phyloP scores from a whole-genome alignment of 1,140 invertebrate genomes.

The Drosophila mauritiana region DNA sequence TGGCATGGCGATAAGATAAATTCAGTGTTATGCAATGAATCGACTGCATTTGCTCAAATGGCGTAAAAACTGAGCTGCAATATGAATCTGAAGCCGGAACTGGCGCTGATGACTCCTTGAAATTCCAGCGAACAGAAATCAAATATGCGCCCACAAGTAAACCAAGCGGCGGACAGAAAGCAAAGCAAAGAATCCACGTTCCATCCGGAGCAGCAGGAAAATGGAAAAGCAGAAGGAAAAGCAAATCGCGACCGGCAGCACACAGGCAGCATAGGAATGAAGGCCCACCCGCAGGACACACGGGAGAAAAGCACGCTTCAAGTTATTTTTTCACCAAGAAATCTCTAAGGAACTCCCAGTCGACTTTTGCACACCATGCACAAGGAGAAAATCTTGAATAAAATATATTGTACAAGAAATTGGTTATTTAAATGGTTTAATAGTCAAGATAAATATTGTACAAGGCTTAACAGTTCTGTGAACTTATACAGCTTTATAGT shows the following conservation, averaged over 20 bases:
- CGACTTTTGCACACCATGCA: conserved; percentile 42
- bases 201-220: conserved; percentile 15
- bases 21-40: conserved; percentile 40
- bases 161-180: conserved; percentile 44
- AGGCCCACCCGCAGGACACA: conserved; percentile 39
- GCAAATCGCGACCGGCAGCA: conserved; percentile 65
- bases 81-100: conserved; percentile 38
- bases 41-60: conserved; percentile 55
- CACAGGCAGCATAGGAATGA: conserved; percentile 77
- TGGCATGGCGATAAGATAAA: conserved; percentile 11
- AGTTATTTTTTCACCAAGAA: conserved; percentile 69
- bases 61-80: conserved; percentile 59
- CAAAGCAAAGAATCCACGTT: conserved; percentile 53
- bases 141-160: conserved; percentile 68
- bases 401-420: not conserved
- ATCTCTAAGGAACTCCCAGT: conserved; percentile 63
- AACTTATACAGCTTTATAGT: no score
- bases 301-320: conserved; percentile 49
- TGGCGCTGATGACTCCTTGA: conserved; percentile 24
- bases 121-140: conserved; percentile 59
- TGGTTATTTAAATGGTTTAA: not conserved
- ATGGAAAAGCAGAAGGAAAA: conserved; percentile 22
- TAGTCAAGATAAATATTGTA: not conserved
- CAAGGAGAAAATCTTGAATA: not conserved
- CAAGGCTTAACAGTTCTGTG: not conserved